Evolutionary conservation across 2,888 invertebrate species (phyloP).

Genomic region (Chrysina gloriosa): DNA sequence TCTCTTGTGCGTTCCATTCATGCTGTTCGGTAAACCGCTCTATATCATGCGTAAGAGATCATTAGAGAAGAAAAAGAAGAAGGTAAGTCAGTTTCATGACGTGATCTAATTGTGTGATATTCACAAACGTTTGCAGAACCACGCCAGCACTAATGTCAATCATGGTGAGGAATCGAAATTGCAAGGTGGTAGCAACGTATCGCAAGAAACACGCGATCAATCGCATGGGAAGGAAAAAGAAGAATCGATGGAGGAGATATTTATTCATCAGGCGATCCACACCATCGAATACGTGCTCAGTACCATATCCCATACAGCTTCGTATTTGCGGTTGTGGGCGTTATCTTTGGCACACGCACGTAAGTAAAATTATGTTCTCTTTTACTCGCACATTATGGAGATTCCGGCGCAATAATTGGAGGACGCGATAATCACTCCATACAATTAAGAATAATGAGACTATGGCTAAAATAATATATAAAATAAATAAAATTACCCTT

Average conservation of each 20-base stretch:
- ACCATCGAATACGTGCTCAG: slow-evolving; percentile 99
- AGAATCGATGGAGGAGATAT: slow-evolving; percentile 84
- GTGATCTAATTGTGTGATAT: too few relatives aligned
- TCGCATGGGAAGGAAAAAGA: slow-evolving; percentile 62
- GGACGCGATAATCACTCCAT: too few relatives aligned
- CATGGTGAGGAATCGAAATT: slow-evolving; percentile 74
- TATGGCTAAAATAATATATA: too few relatives aligned
- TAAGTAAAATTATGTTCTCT: slow-evolving; percentile 74
- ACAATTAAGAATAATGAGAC: too few relatives aligned
- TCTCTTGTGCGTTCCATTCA: slow-evolving; percentile 78
- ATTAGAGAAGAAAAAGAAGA: slow-evolving; percentile 51
- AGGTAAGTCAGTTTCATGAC: background rate
- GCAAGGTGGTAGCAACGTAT: slow-evolving; percentile 63
- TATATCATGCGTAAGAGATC: slow-evolving; percentile 66
- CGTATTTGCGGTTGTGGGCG: slow-evolving; percentile 98
- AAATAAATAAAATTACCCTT: too few relatives aligned
- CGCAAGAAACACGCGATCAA: slow-evolving; percentile 61
- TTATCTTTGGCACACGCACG: slow-evolving; percentile 97
- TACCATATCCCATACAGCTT: slow-evolving; percentile 98
- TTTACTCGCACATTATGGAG: too few relatives aligned
- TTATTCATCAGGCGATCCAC: slow-evolving; percentile 94
- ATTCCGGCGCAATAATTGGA: too few relatives aligned
- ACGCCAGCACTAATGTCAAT: slow-evolving; percentile 72
- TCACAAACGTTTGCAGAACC: too few relatives aligned
- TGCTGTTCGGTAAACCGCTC: slow-evolving; percentile 84